Conservation (phyloP, 2,888 invertebrate species). For the Agrotis ipsilon region DNA sequence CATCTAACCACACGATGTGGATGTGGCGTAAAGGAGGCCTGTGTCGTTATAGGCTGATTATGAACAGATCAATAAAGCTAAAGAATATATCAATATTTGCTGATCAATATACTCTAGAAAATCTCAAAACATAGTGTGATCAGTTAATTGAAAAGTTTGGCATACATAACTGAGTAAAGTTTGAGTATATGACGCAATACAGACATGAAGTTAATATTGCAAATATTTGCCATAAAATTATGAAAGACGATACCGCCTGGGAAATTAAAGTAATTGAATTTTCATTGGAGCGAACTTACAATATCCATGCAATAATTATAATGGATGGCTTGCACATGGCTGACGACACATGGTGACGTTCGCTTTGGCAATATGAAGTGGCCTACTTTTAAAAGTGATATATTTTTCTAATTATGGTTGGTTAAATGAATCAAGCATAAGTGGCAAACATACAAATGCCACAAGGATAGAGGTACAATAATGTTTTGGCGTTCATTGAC, state of each 20-base stretch:
- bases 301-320: constrained; percentile 49
- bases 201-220: constrained; percentile 13
- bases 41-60: no score
- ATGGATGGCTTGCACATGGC: constrained; percentile 43
- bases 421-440: not conserved
- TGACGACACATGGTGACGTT: constrained; percentile 14
- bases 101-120: constrained; percentile 26
- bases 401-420: not conserved
- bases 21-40: no score
- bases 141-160: constrained; percentile 25
- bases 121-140: constrained; percentile 32
- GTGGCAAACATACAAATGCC: not conserved
- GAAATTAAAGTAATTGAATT: constrained; percentile 48
- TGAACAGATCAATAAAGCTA: not conserved
- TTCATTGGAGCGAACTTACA: constrained; percentile 35
- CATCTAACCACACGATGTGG: no score
- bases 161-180: constrained; percentile 21
- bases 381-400: constrained; percentile 9
- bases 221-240: constrained; percentile 49
- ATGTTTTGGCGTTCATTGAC: no score
- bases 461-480: no score
- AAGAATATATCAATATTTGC: not conserved
- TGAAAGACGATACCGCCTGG: constrained; percentile 41
- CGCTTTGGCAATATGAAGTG: constrained; percentile 27
- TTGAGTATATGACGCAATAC: constrained; percentile 23